Conservation (phyloP, 30 jellyfish, hydroid and myxozoan genomes). For the Aurelia aurita complex sp. Pacific region DNA sequence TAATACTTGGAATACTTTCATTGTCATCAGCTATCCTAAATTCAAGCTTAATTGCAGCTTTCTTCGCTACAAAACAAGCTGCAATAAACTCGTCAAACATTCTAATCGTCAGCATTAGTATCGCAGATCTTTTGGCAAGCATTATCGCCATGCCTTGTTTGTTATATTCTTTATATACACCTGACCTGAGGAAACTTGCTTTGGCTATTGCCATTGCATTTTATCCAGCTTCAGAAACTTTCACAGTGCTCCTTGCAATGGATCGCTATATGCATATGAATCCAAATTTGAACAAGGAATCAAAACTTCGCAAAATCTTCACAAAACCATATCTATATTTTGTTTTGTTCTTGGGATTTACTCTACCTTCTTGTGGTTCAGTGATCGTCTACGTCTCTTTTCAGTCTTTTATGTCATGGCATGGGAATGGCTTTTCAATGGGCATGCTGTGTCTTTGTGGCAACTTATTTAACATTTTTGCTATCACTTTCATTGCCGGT, state of each 20-base stretch:
- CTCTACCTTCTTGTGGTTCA: neutral
- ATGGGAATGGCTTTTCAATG: neutral
- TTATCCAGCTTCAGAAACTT: neutral
- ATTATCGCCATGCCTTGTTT: neutral
- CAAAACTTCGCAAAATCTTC: neutral
- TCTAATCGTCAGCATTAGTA: neutral
- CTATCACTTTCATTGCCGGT: neutral
- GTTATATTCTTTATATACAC: neutral
- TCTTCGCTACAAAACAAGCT: neutral
- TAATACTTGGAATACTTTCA: neutral
- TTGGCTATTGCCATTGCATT: neutral
- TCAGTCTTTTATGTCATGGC: neutral
- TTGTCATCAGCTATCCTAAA: neutral
- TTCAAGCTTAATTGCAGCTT: neutral
- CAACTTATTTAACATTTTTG: neutral
- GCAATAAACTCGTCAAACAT: neutral
- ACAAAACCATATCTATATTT: neutral
- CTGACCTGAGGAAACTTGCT: neutral
- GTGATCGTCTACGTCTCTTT: neutral
- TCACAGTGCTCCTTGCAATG: neutral
- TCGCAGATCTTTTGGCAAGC: neutral
- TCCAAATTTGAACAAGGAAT: neutral
- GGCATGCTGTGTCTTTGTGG: neutral
- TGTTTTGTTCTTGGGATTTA: neutral
- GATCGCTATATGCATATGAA: slow-evolving; percentile 3